Evolutionary conservation across 2,888 invertebrate genomes (phyloP).

Genomic region (Agonopterix arenella): DNA sequence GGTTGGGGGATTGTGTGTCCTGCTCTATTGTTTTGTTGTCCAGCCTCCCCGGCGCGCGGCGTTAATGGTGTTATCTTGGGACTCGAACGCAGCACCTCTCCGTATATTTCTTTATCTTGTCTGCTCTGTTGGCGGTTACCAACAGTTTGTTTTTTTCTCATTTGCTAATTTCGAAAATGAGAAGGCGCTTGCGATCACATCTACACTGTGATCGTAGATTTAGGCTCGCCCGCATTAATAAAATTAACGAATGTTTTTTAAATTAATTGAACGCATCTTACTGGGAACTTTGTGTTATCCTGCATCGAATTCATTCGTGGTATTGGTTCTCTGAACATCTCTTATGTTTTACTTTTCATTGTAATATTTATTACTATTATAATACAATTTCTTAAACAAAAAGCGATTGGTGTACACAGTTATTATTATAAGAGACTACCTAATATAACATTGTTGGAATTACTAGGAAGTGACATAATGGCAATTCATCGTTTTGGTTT

Average conservation of each 20-base stretch:
- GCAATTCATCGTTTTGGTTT: too few species aligned
- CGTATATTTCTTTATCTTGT: slow-evolving; percentile 76
- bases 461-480: too few species aligned
- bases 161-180: slow-evolving; percentile 77
- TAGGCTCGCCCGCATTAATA: slow-evolving; percentile 64
- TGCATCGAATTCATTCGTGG: slow-evolving; percentile 45
- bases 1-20: slow-evolving; percentile 30
- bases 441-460: too few species aligned
- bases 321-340: slow-evolving; percentile 24
- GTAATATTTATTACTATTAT: neutral
- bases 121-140: slow-evolving; percentile 65
- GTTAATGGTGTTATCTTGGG: slow-evolving; percentile 75
- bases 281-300: slow-evolving; percentile 54
- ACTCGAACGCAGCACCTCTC: slow-evolving; percentile 74
- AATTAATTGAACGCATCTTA: slow-evolving; percentile 67
- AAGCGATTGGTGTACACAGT: too few species aligned
- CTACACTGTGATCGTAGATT: slow-evolving; percentile 64
- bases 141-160: slow-evolving; percentile 62
- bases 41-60: slow-evolving; percentile 68
- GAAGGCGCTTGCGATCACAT: slow-evolving; percentile 67
- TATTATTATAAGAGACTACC: too few species aligned
- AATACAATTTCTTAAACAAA: too few species aligned
- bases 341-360: neutral
- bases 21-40: slow-evolving; percentile 60
- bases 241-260: slow-evolving; percentile 73